Evolutionary conservation across 2,888 invertebrate genomes (phyloP).

Genomic region (Sarcophaga variegata): DNA sequence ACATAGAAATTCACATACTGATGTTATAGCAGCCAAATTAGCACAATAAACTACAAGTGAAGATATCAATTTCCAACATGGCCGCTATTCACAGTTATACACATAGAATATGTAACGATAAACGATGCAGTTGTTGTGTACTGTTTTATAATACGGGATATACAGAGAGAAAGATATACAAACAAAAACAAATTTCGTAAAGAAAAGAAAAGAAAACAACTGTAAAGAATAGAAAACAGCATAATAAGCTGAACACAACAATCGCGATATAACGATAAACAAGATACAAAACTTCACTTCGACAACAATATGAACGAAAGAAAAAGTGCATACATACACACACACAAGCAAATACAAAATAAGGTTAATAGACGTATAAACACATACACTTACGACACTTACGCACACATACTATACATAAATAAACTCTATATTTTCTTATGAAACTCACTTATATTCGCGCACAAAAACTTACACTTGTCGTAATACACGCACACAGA

Average conservation of each 20-base stretch:
- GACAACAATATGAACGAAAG: background rate
- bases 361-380: background rate
- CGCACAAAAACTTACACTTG: background rate
- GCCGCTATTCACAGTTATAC: background rate
- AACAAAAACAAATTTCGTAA: background rate
- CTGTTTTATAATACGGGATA: background rate
- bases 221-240: background rate
- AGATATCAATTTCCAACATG: background rate
- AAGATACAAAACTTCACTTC: background rate
- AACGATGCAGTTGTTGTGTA: background rate
- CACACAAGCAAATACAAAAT: background rate
- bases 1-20: background rate
- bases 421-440: background rate
- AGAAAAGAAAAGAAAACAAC: background rate
- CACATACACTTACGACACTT: background rate
- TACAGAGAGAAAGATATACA: background rate
- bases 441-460: background rate
- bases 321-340: background rate
- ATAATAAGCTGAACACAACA: slow-evolving; percentile 1
- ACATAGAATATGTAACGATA: no score
- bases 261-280: slow-evolving; percentile 1
- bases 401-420: no score
- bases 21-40: background rate
- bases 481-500: no score
- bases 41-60: background rate